phyloP scores from a whole-genome alignment of 2,888 invertebrate species.

The Cylloceria caligata region DNA sequence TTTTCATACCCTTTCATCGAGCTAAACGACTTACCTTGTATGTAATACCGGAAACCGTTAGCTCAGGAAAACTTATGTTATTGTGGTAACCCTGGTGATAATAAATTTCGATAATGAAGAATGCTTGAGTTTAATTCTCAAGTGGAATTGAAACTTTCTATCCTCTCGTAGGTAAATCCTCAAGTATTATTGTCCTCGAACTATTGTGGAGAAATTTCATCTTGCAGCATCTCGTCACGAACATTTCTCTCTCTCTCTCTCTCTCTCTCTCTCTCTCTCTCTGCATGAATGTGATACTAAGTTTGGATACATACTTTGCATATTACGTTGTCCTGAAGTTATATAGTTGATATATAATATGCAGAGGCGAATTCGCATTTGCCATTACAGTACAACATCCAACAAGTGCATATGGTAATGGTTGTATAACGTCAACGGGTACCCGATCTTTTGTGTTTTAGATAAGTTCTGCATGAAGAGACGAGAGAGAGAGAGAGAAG shows the following conservation, averaged over 20 bases:
- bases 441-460: conserved; percentile 8
- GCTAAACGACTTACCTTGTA: neutral
- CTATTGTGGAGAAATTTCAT: neutral
- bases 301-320: conserved; percentile 8
- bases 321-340: conserved; percentile 8
- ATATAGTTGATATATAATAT: neutral
- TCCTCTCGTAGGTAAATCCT: no score
- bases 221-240: neutral
- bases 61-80: no score
- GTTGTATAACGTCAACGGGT: conserved; percentile 21
- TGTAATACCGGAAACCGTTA: neutral
- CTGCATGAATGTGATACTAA: neutral
- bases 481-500: conserved; percentile 32
- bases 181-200: neutral
- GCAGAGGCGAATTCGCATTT: neutral
- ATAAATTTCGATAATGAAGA: no score
- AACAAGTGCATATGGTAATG: conserved; percentile 12
- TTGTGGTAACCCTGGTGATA: no score
- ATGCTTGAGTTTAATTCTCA: no score
- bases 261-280: neutral
- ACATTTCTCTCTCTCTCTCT: no score
- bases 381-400: neutral
- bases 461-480: neutral
- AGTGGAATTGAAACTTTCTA: no score
- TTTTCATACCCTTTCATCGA: conserved; percentile 10